Conservation (phyloP, 2,888 invertebrate genomes). For the Sphaerophoria taeniata region DNA sequence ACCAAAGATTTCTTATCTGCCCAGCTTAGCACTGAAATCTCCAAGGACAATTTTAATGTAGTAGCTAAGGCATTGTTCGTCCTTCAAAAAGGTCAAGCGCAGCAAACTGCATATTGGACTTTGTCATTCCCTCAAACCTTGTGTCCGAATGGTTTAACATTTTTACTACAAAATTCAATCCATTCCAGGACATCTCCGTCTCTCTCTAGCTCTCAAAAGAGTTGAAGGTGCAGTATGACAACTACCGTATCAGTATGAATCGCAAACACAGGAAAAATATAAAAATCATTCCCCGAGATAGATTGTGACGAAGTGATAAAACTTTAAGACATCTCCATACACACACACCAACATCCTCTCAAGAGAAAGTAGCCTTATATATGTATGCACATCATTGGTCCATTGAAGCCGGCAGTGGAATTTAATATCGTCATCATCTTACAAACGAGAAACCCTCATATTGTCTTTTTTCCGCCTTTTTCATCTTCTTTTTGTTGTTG, state of each 20-base stretch:
- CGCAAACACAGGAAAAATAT: slow-evolving; percentile 52
- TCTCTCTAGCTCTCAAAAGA: slow-evolving; percentile 1
- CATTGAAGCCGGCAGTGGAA: slow-evolving; percentile 47
- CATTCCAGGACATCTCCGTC: slow-evolving; percentile 9
- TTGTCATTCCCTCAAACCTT: no score
- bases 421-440: slow-evolving; percentile 62
- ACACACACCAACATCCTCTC: slow-evolving; percentile 7
- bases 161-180: no score
- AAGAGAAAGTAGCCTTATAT: background rate
- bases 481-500: slow-evolving; percentile 11
- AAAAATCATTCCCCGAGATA: slow-evolving; percentile 62
- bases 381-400: slow-evolving; percentile 8
- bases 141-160: no score
- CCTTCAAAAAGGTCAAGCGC: no score
- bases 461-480: slow-evolving; percentile 39
- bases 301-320: slow-evolving; percentile 69
- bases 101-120: no score
- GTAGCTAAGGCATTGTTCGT: no score
- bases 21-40: no score
- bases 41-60: no score
- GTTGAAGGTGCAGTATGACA: slow-evolving; percentile 1
- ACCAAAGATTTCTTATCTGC: no score
- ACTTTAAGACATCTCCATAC: slow-evolving; percentile 59
- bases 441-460: slow-evolving; percentile 32
- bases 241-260: no score